These are phyloP conservation scores for Drosophila pseudotalamancana DNA, from an alignment of 2,888 invertebrate species.

Conservation along the genomic window DNA sequence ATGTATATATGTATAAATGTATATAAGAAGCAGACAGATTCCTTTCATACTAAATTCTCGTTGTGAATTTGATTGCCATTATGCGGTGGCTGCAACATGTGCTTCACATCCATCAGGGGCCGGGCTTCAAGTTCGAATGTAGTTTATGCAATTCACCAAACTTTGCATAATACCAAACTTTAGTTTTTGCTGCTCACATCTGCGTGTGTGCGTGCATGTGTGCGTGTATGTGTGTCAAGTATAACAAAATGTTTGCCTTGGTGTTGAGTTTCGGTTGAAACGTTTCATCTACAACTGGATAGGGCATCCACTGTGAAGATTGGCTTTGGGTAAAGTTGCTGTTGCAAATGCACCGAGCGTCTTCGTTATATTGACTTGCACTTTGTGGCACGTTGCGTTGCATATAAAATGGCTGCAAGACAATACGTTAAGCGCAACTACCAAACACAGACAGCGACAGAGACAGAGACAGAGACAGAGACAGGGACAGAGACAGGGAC, in stretches of 20 bases:
- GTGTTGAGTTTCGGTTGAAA: constrained; percentile 25
- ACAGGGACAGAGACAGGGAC: constrained; percentile 1
- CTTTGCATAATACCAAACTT: constrained; percentile 68
- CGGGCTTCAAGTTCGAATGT: constrained; percentile 46
- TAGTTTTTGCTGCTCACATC: constrained; percentile 8
- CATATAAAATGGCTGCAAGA: constrained; percentile 65
- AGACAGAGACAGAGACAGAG: constrained; percentile 5
- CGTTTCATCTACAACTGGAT: constrained; percentile 33
- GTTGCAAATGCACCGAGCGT: constrained; percentile 24
- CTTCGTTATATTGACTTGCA: constrained; percentile 69
- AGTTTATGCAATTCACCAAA: constrained; percentile 56
- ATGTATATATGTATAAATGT: too few relatives aligned
- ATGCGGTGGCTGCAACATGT: constrained; percentile 36
- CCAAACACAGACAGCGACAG: constrained; percentile 4
- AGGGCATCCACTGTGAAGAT: constrained; percentile 48
- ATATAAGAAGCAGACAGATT: neutral
- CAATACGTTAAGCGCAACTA: constrained; percentile 34
- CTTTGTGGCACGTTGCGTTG: constrained; percentile 60
- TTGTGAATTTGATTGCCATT: constrained; percentile 17
- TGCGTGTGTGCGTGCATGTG: neutral
- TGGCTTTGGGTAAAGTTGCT: constrained; percentile 53
- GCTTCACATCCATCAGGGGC: constrained; percentile 30
- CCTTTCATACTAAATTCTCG: constrained; percentile 4
- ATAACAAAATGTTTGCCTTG: constrained; percentile 48
- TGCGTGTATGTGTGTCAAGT: constrained; percentile 9